Evolutionary conservation across 2,888 invertebrate species (phyloP), one percentile per base, ranked within the genome.

Genomic region (Agonopterix alstromeriana): DNA sequence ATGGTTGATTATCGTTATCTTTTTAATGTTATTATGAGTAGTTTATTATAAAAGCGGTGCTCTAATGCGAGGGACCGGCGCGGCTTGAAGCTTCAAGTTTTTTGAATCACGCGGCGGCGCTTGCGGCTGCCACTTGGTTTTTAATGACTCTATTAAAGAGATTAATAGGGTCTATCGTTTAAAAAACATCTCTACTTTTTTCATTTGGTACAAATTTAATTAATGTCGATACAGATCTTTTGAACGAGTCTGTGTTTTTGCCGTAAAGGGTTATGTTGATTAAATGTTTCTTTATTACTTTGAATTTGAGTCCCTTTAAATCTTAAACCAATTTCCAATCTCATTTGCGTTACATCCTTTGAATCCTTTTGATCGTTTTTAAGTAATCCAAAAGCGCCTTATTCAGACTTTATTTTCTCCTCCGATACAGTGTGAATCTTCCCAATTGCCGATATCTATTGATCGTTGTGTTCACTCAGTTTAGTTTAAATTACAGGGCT

Each of bases 71-170:
- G 11, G 44, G 11, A 10, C 44, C 12, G 49, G 55, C 51, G 53
- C 54, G 51, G 53, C 42, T 17, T 46, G 44, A 42, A 43, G 46
- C 47, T 42, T n/a, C 14, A 36, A 8, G 45, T 45, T 45, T 63
- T 73, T 70, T 71, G 64, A 57, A 53, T 46, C 53, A 48, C 46
- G 52, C 65, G 68, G 67, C 65, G 68, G 67, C 71, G 73, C 74
- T 74, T 63, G 76, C 70, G 75, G 77, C 75, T 57, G 70, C 71
- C 77, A 70, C 78, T 76, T 67, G 62, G 67, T 63, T 77, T 77
- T 83, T 87, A 86, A 88, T 87, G 84, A 76, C 87, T 88, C 84
- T 84, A 88, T 88, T 87, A 84, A 82, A 77, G 68, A 80, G 87
- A 87, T 87, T 86, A 84, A 87, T 86, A 73, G 78, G 63, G 65